phyloP scores from a whole-genome alignment of 1,140 invertebrate species.

The Whitmania pigra region DNA sequence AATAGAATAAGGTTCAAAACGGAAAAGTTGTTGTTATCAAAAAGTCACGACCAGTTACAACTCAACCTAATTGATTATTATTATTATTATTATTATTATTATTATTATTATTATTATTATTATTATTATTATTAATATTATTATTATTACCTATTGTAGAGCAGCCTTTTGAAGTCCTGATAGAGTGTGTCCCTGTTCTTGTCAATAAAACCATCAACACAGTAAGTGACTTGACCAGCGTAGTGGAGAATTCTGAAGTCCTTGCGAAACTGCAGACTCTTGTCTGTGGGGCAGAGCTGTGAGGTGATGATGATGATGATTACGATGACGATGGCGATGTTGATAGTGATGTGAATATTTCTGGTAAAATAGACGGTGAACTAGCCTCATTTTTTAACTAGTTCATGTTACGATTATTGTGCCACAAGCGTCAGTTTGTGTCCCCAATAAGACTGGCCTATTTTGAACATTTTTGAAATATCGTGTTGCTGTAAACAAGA shows the following conservation, averaged over 20 bases:
- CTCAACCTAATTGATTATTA: no score
- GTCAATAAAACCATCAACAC: conserved; percentile 75
- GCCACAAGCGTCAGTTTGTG: no score
- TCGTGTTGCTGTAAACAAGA: no score
- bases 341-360: neutral
- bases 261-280: conserved; percentile 48
- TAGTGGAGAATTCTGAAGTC: conserved; percentile 75
- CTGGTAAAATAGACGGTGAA: no score
- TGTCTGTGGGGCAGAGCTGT: conserved; percentile 41
- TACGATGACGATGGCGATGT: neutral
- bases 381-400: no score
- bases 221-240: conserved; percentile 88
- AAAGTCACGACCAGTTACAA: no score
- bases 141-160: conserved; percentile 60
- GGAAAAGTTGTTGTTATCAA: no score
- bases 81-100: neutral
- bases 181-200: conserved; percentile 90
- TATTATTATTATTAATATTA: neutral
- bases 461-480: no score
- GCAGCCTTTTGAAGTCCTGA: conserved; percentile 83
- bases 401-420: no score
- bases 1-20: no score
- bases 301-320: neutral
- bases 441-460: no score
- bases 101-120: neutral